phyloP scores from a whole-genome alignment of 2,113 vertebrate genomes.

The Hypomesus transpacificus region DNA sequence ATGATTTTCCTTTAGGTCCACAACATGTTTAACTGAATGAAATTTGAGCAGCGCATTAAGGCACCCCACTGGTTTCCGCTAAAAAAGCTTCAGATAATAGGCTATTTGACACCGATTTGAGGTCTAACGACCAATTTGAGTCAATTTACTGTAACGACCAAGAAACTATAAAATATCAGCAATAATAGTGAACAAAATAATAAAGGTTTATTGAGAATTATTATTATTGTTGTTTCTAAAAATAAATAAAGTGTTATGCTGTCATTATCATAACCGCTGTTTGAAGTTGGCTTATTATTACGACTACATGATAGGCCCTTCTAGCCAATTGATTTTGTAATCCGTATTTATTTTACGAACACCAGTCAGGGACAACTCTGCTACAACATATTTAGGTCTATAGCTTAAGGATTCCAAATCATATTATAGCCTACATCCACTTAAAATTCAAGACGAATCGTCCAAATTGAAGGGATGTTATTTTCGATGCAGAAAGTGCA shows the following conservation, averaged over 20 bases:
- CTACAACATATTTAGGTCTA: too few relatives aligned
- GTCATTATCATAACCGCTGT: neutral
- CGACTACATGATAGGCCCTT: too few relatives aligned
- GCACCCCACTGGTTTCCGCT: slow-evolving; percentile 17
- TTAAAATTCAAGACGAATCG: too few relatives aligned
- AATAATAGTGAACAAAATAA: slow-evolving; percentile 22
- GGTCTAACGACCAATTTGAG: slow-evolving; percentile 35
- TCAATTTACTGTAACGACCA: neutral
- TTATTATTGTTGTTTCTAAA: neutral
- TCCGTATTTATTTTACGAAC: too few relatives aligned
- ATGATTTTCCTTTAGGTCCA: neutral
- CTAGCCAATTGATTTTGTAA: too few relatives aligned
- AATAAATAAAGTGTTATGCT: neutral
- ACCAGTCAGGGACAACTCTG: too few relatives aligned
- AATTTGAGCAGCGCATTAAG: slow-evolving; percentile 16
- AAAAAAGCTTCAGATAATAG: slow-evolving; percentile 37
- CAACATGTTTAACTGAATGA: slow-evolving; percentile 1
- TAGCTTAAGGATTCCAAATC: too few relatives aligned
- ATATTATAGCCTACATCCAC: too few relatives aligned
- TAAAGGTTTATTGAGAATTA: slow-evolving; percentile 3
- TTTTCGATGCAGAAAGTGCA: neutral
- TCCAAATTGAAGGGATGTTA: too few relatives aligned
- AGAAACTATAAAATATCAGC: slow-evolving; percentile 28
- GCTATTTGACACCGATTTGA: slow-evolving; percentile 44
- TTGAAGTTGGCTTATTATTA: neutral